Conservation (phyloP, 2,888 invertebrate species). For the Conchocele bisecta region DNA sequence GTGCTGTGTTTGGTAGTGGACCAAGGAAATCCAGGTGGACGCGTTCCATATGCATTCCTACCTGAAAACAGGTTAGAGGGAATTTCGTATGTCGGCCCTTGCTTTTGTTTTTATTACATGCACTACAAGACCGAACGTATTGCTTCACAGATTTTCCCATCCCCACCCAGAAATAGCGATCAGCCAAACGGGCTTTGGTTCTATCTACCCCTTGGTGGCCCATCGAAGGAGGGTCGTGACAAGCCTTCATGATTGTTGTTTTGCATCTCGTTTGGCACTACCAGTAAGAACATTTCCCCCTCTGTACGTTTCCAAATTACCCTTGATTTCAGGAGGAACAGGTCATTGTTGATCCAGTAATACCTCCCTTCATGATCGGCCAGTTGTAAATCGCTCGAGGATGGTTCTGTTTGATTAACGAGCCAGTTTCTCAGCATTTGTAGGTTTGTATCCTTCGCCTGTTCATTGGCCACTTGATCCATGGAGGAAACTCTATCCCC, state of each 20-base stretch:
- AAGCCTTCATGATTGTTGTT: not conserved
- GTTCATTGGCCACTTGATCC: not conserved
- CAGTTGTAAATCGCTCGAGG: not conserved
- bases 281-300: not conserved
- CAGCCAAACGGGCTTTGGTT: too few relatives aligned
- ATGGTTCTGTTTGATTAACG: not conserved
- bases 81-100: too few relatives aligned
- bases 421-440: not conserved
- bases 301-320: not conserved
- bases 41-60: too few relatives aligned
- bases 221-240: not conserved
- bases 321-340: not conserved
- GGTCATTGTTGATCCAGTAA: not conserved
- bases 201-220: slow-evolving; percentile 4
- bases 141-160: too few relatives aligned
- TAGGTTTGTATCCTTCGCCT: not conserved
- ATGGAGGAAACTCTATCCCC: too few relatives aligned
- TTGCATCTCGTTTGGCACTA: not conserved
- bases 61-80: too few relatives aligned
- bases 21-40: too few relatives aligned
- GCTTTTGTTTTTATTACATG: too few relatives aligned
- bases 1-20: too few relatives aligned
- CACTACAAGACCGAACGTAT: too few relatives aligned
- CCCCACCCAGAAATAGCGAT: too few relatives aligned
- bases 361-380: not conserved